These are phyloP conservation scores for Zaprionus tsacasi DNA, from an alignment of 1,140 invertebrate genomes.

Conservation along the genomic window DNA sequence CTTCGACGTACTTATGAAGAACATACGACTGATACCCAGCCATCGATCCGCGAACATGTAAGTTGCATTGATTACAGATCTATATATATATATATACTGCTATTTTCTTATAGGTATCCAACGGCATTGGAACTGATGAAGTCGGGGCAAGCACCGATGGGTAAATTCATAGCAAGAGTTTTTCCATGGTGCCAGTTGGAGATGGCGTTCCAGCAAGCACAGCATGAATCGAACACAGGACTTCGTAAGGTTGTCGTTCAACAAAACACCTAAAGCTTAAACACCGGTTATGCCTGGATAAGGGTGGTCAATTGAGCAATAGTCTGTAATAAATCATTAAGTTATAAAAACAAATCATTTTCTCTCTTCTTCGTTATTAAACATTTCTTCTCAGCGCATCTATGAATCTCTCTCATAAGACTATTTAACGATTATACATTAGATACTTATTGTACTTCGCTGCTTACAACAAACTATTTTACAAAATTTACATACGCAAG, in stretches of 20 bases:
- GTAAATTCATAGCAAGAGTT: conserved; percentile 52
- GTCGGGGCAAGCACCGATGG: conserved; percentile 57
- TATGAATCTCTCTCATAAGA: conserved; percentile 62
- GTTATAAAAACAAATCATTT: conserved; percentile 24
- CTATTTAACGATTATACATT: conserved; percentile 67
- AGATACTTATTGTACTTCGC: conserved; percentile 81
- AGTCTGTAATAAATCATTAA: neutral
- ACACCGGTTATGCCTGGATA: conserved; percentile 16
- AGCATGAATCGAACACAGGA: conserved; percentile 63
- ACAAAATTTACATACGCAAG: conserved; percentile 74
- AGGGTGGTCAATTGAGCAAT: neutral
- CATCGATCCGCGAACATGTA: conserved; percentile 76
- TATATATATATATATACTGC: neutral
- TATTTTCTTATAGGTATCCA: conserved; percentile 53
- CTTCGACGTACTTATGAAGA: conserved; percentile 74
- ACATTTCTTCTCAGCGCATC: conserved; percentile 60
- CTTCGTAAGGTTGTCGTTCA: conserved; percentile 59
- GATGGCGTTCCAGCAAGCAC: conserved; percentile 60
- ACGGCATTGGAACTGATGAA: conserved; percentile 66
- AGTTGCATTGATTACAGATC: too few relatives aligned
- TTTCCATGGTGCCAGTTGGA: conserved; percentile 47
- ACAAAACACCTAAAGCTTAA: conserved; percentile 39
- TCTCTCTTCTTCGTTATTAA: conserved; percentile 38
- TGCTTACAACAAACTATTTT: conserved; percentile 83
- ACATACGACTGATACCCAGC: conserved; percentile 69